Percentiles rank a stretch among this genome's conserved stretches.
phyloP scores from a whole-genome alignment of 2,888 invertebrate genomes.

The Drosophila macrospina region DNA sequence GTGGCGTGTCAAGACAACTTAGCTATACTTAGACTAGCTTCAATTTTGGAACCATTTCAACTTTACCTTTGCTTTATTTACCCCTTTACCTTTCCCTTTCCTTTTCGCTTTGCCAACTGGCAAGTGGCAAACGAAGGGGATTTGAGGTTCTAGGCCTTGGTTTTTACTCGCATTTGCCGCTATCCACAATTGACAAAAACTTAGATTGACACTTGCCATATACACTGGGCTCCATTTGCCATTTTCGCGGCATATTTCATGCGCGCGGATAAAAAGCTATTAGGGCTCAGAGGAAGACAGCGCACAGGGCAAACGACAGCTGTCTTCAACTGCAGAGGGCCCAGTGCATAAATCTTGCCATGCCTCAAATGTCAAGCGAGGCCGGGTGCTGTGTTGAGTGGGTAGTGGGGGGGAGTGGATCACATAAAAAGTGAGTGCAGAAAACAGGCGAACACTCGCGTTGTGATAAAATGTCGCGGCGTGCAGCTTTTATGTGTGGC shows the following conservation, averaged over 20 bases:
- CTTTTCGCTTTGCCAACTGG: conserved; percentile 7
- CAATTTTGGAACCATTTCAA: conserved; percentile 31
- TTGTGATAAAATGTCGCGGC: conserved; percentile 75
- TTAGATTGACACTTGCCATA: conserved; percentile 77
- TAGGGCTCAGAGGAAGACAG: conserved; percentile 56
- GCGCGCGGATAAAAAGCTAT: conserved; percentile 77
- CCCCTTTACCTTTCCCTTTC: conserved; percentile 45
- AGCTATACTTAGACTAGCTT: conserved; percentile 54
- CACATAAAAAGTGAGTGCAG: conserved; percentile 12
- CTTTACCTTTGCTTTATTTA: conserved; percentile 52
- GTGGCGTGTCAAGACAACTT: conserved; percentile 72
- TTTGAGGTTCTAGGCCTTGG: conserved; percentile 5
- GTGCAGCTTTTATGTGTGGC: conserved; percentile 66
- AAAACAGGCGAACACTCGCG: conserved; percentile 24
- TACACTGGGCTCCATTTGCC: conserved; percentile 57
- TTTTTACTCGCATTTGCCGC: conserved; percentile 18
- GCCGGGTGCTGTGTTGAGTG: conserved; percentile 7
- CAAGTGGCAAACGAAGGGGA: conserved; percentile 1
- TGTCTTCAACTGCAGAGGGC: conserved; percentile 81
- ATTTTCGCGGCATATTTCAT: conserved; percentile 76
- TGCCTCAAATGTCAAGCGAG: conserved; percentile 74
- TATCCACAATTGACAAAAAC: conserved; percentile 56
- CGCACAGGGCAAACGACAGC: conserved; percentile 74
- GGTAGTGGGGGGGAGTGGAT: not conserved
- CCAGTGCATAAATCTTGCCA: conserved; percentile 77